Evolutionary conservation across 2,797 vertebrate genomes (phyloP), one percentile per base, ranked within the genome.

Genomic region (Epinephelus malabaricus): DNA sequence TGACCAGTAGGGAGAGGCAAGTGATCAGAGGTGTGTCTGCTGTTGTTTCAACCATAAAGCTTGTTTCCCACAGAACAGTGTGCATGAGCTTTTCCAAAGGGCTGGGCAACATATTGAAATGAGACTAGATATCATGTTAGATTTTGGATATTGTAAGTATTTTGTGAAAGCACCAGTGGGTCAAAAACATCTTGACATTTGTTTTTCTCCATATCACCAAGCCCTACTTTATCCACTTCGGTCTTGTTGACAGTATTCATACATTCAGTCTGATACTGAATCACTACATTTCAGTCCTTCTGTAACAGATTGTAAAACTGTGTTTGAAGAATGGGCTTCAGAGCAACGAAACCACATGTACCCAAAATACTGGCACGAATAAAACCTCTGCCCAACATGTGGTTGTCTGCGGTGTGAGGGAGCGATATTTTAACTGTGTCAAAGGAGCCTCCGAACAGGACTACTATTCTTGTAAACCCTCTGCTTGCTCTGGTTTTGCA

Each of bases 1-100:
- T 83, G 83, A 79, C 90, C 86, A 91, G 79, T 30, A 93, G 91
- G 68, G 85, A 51, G 88, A 58, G 77, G 85, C 86, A 87, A 61
- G 63, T 21, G 76, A 79, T 51, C 84, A 66, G 76, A 50, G 53
- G 19, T 25, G 61, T 8, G 3, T 56, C 49, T 69, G 75, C 21
- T 45, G 56, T 14, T 5, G 67, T 8, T 53, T 45, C 2, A 2
- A 55, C 46, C 51, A 21, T 78, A n/a, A 69, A 65, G 73, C 69
- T 67, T 63, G 17, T 51, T 62, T 12, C 11, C 55, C 67, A 69
- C 54, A 43, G 43, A 73, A 60, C 67, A 61, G 61, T 18, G 0
- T 38, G 65, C 30, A 30, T 61, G 38, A 62, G 51, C 62, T 69
- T 66, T 50, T 43, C 40, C 3, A 1, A 2, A 43, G 40, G 40